Base-by-base conservation (phyloP, 2,888 invertebrate species). In the Drosophila robusta region DNA sequence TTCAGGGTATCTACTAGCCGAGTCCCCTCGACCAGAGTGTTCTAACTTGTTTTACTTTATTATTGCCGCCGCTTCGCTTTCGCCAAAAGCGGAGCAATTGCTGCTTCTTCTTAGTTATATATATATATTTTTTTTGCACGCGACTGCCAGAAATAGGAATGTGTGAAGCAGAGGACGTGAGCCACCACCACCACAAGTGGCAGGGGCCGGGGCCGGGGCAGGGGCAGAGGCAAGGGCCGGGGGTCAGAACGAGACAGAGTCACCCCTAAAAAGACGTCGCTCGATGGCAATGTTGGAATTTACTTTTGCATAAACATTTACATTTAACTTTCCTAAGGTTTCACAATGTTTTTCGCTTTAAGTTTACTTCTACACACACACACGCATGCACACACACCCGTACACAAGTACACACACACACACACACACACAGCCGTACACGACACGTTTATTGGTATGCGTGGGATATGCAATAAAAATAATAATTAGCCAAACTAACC, bases 241-340 rank as follows among this genome's bases (percentile, higher is more conserved):
- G 42, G 41, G 60, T 12, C 26, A 58, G 39, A 47, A 50, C 55
- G 22, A 44, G n/a, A 51, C 57, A 68, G 56, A 69, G 64, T 63
- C 86, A 86, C 83, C 88, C 80, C 66, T 74, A 74, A 79, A 73
- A 55, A 36, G 16, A 44, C 18, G 60, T 62, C 46, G 50, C 34
- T 57, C 55, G 45, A 34, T 61, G 49, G 60, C 69, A 68, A 87
- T 87, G 82, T 55, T 82, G 88, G 88, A 87, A 84, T 84, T 87
- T 85, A 87, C 86, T 87, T 87, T 85, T 67, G 77, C 82, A 81
- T 71, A 77, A 87, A 87, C 75, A 87, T 87, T 74, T 55, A 55
- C 56, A 58, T 65, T 78, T 69, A 64, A 78, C 78, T 78, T 78
- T 83, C 47, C 63, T 87, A 84, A 70, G 83, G 83, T 80, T 84